Conservation (phyloP, 2,797 vertebrate genomes). For the Erpetoichthys calabaricus region DNA sequence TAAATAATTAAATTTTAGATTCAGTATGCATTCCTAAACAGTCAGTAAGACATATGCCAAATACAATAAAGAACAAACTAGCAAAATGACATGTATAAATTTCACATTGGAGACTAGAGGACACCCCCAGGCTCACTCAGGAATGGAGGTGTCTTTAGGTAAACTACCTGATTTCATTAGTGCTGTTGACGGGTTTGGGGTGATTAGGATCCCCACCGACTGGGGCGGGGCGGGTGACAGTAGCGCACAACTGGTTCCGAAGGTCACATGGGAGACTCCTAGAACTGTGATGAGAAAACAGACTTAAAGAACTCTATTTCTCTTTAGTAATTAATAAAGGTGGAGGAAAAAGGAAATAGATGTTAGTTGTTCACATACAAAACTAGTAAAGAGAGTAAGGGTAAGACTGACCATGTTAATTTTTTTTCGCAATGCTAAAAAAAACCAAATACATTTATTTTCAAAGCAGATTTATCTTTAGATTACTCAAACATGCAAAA, state of each 20-base stretch:
- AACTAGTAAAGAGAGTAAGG: too few relatives aligned
- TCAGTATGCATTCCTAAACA: too few relatives aligned
- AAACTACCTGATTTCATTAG: conserved; percentile 88
- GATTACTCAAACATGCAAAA: too few relatives aligned
- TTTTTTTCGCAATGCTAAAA: too few relatives aligned
- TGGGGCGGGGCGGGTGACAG: conserved; percentile 61
- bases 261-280: conserved; percentile 77
- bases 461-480: too few relatives aligned
- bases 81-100: neutral
- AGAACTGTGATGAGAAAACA: conserved; percentile 72
- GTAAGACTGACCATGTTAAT: too few relatives aligned
- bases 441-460: too few relatives aligned
- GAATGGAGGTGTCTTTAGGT: conserved; percentile 1
- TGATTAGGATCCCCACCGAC: conserved; percentile 60
- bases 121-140: neutral
- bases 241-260: conserved; percentile 69
- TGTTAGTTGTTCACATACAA: neutral
- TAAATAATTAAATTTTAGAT: too few relatives aligned
- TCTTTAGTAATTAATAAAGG: neutral
- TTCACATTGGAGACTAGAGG: conserved; percentile 16
- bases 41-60: too few relatives aligned
- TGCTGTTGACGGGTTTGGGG: conserved; percentile 67
- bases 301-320: conserved; percentile 31
- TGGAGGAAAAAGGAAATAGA: neutral
- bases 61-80: too few relatives aligned